Evolutionary conservation across 2,888 invertebrate species (phyloP), one percentile per base, ranked within the genome.

Genomic region (Tricholauxania praeusta): DNA sequence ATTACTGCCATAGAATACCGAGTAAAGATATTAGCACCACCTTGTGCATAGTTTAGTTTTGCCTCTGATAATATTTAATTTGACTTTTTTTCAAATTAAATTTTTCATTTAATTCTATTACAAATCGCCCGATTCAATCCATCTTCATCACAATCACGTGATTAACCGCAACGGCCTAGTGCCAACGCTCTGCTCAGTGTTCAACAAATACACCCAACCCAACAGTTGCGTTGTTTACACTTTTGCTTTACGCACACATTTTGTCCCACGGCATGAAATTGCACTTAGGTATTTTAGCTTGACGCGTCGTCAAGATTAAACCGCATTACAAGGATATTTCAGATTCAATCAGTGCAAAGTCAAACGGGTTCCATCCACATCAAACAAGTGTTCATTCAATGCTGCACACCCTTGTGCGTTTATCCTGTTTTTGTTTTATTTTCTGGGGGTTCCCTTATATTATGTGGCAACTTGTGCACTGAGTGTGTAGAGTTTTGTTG

Each of bases 301-400:
- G 64, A 49, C 15, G 14, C 15, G 51, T 10, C 15, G 55, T 19
- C 53, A 19, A 55, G 72, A 72, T 69, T 72, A 68, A 49, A 57
- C 60, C 64, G 55, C 68, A 72, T 72, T 72, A 72, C 72, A 69
- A 68, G 69, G 39, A 48, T 68, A 63, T 67, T 70, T 63, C 62
- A 67, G 39, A 67, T 67, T 62, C 64, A 72, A 57, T 68, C 63
- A 63, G 57, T 63, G 68, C 55, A 22, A 64, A 52, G 63, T 53
- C 68, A 55, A 69, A n/a, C 57, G 68, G 49, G 19, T 39, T 39
- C 39, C 39, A 7, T 22, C 22, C 39, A 2, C 8, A 51, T 49
- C 49, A 52, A 28, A 66, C 60, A 72, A 63, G 63, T 70, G 63
- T 39, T 6, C 49, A 17, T 52, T 10, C 39, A 39, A 10, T 2